Conservation (phyloP, 2,797 vertebrate species). For the Diglossa cyanea region DNA sequence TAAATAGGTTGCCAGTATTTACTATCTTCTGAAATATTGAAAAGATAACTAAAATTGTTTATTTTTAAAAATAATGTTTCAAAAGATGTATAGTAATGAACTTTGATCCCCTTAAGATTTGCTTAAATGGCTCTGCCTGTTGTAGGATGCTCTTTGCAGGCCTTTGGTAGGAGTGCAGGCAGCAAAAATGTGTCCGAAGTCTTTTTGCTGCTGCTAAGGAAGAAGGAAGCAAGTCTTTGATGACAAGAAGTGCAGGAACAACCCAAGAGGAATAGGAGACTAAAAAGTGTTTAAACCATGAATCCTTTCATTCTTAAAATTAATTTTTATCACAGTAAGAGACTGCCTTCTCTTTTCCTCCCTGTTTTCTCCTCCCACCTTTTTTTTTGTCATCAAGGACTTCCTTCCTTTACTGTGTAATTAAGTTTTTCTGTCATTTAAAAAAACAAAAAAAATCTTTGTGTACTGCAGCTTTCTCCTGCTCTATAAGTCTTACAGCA, state of each 20-base stretch:
- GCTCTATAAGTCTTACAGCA: neutral
- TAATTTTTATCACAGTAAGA: neutral
- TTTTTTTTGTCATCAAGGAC: neutral
- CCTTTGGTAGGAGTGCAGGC: neutral
- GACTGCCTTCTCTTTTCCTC: neutral
- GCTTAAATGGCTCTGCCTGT: neutral
- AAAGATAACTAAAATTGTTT: neutral
- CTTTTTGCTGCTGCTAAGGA: neutral
- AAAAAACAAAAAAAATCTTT: too few relatives aligned
- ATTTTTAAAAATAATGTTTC: neutral
- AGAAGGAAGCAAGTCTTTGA: neutral
- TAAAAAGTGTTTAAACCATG: neutral
- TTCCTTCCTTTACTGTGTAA: neutral
- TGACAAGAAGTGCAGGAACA: neutral
- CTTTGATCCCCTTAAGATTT: neutral
- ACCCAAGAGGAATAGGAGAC: neutral
- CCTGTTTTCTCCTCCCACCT: accelerated
- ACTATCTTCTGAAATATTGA: neutral
- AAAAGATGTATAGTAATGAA: neutral
- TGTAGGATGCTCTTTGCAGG: neutral
- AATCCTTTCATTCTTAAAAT: neutral
- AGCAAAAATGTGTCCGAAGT: neutral
- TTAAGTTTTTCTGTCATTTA: too few relatives aligned
- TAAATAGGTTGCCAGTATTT: neutral
- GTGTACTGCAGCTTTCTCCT: neutral